phyloP scores from a whole-genome alignment of 2,113 vertebrate genomes.

The Macrotus californicus region DNA sequence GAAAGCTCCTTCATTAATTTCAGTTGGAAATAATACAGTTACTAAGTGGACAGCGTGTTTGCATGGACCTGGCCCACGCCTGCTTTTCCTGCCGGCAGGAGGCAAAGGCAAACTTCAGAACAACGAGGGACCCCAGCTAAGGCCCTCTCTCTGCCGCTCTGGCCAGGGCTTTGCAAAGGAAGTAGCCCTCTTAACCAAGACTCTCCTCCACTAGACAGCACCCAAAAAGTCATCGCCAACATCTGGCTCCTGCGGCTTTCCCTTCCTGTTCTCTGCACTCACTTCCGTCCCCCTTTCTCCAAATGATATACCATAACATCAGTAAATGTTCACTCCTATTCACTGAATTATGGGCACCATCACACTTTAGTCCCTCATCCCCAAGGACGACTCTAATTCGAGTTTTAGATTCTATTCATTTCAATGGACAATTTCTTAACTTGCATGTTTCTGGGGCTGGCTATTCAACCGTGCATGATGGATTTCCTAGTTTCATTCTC shows the following conservation, averaged over 20 bases:
- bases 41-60: not conserved
- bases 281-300: not conserved
- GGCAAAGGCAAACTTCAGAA: not conserved
- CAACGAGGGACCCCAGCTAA: not conserved
- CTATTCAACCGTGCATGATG: not conserved
- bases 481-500: not conserved
- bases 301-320: not conserved
- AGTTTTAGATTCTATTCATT: not conserved
- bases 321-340: not conserved
- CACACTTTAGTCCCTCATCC: not conserved
- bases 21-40: not conserved
- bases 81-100: not conserved
- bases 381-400: not conserved
- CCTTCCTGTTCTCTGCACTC: not conserved
- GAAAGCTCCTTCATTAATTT: not conserved
- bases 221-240: not conserved
- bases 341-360: not conserved
- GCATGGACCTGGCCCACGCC: not conserved
- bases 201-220: rapidly evolving
- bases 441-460: not conserved
- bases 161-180: not conserved
- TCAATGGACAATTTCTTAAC: not conserved
- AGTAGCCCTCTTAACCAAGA: not conserved
- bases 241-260: not conserved
- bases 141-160: not conserved